Percentiles rank a stretch among this genome's conserved stretches.
Conservation (phyloP, 1,140 invertebrate genomes). For the Cotesia chilonis region DNA sequence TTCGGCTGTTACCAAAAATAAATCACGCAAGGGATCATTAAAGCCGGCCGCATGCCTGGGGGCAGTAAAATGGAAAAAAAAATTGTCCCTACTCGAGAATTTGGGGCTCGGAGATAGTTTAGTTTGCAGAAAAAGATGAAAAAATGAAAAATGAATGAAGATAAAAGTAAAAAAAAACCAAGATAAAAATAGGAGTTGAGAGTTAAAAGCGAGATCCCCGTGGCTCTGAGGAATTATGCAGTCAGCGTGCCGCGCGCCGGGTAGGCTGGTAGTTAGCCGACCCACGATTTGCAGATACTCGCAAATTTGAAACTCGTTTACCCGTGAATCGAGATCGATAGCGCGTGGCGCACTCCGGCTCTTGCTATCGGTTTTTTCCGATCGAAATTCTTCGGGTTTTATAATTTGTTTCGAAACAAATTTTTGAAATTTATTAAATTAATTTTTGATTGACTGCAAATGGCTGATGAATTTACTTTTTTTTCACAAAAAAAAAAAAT, state of each 20-base stretch:
- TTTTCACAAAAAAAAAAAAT: too few relatives aligned
- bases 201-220: slow-evolving; percentile 26
- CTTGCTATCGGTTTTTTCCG: slow-evolving; percentile 21
- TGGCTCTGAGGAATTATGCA: slow-evolving; percentile 49
- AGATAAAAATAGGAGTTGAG: neutral
- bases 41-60: slow-evolving; percentile 23
- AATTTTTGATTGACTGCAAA: too few relatives aligned
- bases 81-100: too few relatives aligned
- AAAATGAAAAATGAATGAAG: slow-evolving; percentile 1
- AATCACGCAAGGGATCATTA: slow-evolving; percentile 56
- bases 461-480: too few relatives aligned
- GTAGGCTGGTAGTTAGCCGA: slow-evolving; percentile 49
- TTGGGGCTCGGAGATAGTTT: too few relatives aligned
- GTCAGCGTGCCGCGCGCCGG: slow-evolving; percentile 41
- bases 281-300: slow-evolving; percentile 40
- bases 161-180: slow-evolving; percentile 2
- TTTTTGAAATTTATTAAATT: too few relatives aligned
- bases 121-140: slow-evolving; percentile 15
- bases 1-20: slow-evolving; percentile 52
- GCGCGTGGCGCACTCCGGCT: slow-evolving; percentile 23
- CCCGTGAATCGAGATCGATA: slow-evolving; percentile 32
- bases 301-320: slow-evolving; percentile 36
- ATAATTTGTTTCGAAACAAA: neutral
- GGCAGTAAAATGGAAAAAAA: slow-evolving; percentile 8
- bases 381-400: neutral